These are phyloP conservation scores for Rhynchopsitta pachyrhyncha DNA, from an alignment of 2,113 vertebrate genomes.

Conservation along the genomic window DNA sequence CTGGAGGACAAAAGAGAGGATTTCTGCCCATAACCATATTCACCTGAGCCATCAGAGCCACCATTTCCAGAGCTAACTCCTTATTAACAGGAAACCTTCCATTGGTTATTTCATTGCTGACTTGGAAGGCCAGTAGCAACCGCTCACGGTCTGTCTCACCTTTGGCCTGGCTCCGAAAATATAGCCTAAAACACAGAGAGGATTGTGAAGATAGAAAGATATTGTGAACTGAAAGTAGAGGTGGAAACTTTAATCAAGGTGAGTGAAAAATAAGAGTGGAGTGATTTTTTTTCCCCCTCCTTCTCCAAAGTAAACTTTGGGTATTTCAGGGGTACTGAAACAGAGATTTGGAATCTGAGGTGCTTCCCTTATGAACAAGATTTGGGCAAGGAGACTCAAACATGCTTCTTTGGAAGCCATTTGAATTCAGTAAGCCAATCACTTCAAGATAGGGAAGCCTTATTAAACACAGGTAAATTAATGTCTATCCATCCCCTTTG, in stretches of 20 bases:
- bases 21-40: background rate
- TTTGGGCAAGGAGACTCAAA: background rate
- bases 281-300: background rate
- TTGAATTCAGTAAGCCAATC: background rate
- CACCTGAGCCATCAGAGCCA: constrained; percentile 89
- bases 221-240: background rate
- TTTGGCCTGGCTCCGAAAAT: constrained; percentile 85
- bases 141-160: constrained; percentile 88
- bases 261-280: background rate
- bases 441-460: background rate
- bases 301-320: background rate
- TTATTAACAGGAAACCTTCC: constrained; percentile 90
- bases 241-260: background rate
- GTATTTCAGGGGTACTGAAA: background rate
- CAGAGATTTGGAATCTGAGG: background rate
- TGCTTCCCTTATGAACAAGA: background rate
- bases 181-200: constrained; percentile 69
- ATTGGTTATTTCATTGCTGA: constrained; percentile 82
- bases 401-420: background rate
- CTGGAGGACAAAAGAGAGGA: background rate
- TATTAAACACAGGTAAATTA: background rate
- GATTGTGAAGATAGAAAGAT: background rate
- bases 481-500: background rate
- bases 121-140: constrained; percentile 86
- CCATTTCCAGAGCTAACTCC: constrained; percentile 88